phyloP scores from a whole-genome alignment of 2,113 vertebrate genomes.

The Prunella himalayana region DNA sequence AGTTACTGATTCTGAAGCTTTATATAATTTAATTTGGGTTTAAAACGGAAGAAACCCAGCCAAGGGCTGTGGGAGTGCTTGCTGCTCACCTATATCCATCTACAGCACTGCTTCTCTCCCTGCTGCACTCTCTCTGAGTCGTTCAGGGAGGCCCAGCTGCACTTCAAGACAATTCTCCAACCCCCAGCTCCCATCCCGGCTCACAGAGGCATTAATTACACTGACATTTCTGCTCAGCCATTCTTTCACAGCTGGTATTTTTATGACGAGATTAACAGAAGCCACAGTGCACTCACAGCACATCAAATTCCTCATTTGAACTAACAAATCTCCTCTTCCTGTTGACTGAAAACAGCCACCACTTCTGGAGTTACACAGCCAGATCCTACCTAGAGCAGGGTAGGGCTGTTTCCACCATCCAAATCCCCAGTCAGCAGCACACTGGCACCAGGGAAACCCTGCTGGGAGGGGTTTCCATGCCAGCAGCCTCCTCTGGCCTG shows the following conservation, averaged over 20 bases:
- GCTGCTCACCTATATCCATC: not conserved
- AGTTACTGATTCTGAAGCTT: not conserved
- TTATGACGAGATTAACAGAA: not conserved
- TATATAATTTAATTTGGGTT: not conserved
- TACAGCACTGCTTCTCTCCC: not conserved
- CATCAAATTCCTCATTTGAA: not conserved
- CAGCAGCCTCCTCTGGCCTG: slow-evolving; percentile 7
- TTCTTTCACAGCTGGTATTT: not conserved
- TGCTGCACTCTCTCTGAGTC: not conserved
- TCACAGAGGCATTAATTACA: not conserved
- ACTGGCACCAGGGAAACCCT: not conserved
- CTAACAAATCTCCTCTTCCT: not conserved
- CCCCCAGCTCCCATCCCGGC: not conserved
- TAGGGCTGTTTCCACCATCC: not conserved
- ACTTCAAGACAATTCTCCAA: not conserved
- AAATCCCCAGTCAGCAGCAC: not conserved
- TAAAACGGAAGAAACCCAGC: not conserved
- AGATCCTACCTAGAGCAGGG: not conserved
- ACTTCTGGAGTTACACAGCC: not conserved
- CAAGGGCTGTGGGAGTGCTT: fast-evolving
- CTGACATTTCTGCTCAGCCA: not conserved
- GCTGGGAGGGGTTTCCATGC: not conserved
- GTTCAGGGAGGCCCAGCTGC: not conserved
- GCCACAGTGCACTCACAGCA: not conserved
- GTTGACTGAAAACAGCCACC: not conserved